A percentile compares a stretch with the other conserved stretches of the same genome.
These are phyloP conservation scores for Poecilia velifera DNA, from an alignment of 2,797 vertebrate species.

Conservation along the genomic window DNA sequence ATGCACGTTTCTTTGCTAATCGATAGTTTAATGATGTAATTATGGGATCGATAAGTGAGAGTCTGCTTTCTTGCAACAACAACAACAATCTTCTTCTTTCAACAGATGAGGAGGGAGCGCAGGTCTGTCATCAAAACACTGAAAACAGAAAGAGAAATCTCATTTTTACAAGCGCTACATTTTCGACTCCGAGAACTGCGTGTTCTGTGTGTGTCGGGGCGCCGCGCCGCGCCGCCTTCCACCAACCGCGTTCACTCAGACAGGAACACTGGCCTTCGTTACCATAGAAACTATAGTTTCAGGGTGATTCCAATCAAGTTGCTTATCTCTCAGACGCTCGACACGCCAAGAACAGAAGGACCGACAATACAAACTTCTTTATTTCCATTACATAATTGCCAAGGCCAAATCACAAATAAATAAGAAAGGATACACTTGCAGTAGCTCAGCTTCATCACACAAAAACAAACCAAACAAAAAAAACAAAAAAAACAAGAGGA, in stretches of 20 bases:
- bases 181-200: constrained; percentile 47
- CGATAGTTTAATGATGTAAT: neutral
- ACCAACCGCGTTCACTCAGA: constrained; percentile 40
- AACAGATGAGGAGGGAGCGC: neutral
- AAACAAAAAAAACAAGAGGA: constrained; percentile 50
- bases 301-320: constrained; percentile 64
- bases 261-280: constrained; percentile 69
- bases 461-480: constrained; percentile 55
- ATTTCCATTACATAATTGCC: constrained; percentile 73
- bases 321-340: constrained; percentile 31
- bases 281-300: constrained; percentile 78
- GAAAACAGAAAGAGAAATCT: neutral
- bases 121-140: constrained; percentile 1
- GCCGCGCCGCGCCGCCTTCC: constrained; percentile 33
- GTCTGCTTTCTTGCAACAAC: neutral
- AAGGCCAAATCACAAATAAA: constrained; percentile 91
- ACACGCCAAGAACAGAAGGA: constrained; percentile 16
- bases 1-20: neutral
- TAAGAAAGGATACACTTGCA: constrained; percentile 82
- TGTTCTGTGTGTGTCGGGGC: constrained; percentile 39
- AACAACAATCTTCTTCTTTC: neutral
- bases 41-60: too few relatives aligned
- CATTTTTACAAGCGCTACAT: constrained; percentile 46
- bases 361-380: constrained; percentile 73
- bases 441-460: constrained; percentile 61